These are phyloP conservation scores for Aplodontia rufa DNA, from an alignment of 2,113 vertebrate genomes.

Conservation along the genomic window DNA sequence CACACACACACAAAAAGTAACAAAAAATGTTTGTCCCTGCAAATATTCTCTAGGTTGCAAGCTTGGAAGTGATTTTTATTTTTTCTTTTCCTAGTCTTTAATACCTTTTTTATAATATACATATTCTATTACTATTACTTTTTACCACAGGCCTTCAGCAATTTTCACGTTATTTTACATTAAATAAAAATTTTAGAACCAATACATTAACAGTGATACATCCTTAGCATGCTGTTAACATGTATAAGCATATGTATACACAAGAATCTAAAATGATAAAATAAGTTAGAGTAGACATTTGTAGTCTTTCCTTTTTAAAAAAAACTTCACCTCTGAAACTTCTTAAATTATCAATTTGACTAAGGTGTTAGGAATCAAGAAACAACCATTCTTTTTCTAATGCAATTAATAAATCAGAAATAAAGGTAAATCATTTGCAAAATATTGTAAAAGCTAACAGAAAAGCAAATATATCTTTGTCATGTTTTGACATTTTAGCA, in stretches of 20 bases:
- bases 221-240: background rate
- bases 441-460: background rate
- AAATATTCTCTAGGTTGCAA: background rate
- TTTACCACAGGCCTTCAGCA: background rate
- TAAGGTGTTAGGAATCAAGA: background rate
- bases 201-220: background rate
- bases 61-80: background rate
- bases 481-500: background rate
- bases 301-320: background rate
- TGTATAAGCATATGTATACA: background rate
- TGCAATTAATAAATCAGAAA: background rate
- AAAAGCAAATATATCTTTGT: constrained; percentile 21
- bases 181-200: background rate
- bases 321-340: background rate
- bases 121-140: background rate
- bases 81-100: background rate
- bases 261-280: background rate
- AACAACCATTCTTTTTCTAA: background rate
- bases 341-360: background rate
- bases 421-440: constrained; percentile 4
- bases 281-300: background rate
- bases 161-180: background rate
- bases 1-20: background rate
- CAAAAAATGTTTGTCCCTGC: background rate
- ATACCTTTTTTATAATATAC: background rate